Evolutionary conservation across 2,797 vertebrate genomes (phyloP).

Genomic region (Brotula barbata): DNA sequence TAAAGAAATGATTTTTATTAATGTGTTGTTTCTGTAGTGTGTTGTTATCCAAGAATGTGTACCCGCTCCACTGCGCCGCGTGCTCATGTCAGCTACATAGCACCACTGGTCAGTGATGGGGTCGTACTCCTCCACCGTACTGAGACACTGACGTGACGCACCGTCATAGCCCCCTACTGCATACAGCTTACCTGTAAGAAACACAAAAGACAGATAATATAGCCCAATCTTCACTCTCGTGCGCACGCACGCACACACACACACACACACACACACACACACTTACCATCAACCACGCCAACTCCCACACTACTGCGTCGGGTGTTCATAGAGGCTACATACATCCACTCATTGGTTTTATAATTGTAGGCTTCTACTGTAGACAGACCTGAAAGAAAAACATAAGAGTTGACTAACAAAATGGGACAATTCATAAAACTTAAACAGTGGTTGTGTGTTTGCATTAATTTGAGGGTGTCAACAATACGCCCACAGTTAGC

Average conservation of each 20-base stretch:
- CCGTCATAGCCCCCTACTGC: conserved; percentile 95
- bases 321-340: conserved; percentile 95
- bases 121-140: conserved; percentile 93
- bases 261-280: conserved; percentile 18
- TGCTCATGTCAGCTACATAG: conserved; percentile 95
- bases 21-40: neutral
- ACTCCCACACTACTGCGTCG: conserved; percentile 96
- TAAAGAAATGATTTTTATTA: too few species aligned
- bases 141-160: conserved; percentile 94
- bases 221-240: too few species aligned
- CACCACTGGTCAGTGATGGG: conserved; percentile 90
- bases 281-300: conserved; percentile 91
- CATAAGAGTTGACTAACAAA: neutral
- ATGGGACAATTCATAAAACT: neutral
- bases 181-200: conserved; percentile 87
- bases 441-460: neutral
- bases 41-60: conserved; percentile 29
- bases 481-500: conserved; percentile 2
- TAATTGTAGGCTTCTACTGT: conserved; percentile 92
- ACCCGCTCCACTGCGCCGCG: conserved; percentile 96
- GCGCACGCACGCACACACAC: conserved; percentile 7
- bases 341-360: conserved; percentile 93
- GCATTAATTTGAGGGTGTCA: neutral
- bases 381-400: conserved; percentile 81
- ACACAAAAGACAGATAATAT: neutral